Conservation (phyloP, 2,113 vertebrate species). For the Noturus placidus region DNA sequence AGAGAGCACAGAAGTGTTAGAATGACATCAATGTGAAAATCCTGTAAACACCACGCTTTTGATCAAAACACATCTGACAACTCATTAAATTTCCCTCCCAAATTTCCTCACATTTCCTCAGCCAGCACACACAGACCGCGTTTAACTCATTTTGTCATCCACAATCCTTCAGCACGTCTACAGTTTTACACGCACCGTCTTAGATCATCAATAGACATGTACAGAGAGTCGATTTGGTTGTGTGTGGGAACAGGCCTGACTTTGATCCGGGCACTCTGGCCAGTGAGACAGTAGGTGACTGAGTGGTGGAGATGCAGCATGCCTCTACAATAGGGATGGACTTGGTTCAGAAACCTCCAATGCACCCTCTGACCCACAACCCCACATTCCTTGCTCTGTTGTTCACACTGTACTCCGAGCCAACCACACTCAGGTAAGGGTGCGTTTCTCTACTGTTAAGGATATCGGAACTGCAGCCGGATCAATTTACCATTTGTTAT, state of each 20-base stretch:
- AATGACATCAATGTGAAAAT: conserved; percentile 1
- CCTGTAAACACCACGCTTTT: conserved; percentile 19
- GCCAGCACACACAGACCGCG: neutral
- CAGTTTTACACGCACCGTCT: neutral
- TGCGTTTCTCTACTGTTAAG: neutral
- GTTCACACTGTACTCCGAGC: neutral
- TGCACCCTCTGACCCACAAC: conserved; percentile 35
- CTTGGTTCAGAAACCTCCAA: conserved; percentile 82
- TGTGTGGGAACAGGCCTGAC: conserved; percentile 49
- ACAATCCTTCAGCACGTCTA: neutral
- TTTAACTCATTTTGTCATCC: neutral
- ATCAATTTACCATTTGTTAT: neutral
- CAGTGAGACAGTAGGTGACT: conserved; percentile 82
- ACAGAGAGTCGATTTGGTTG: conserved; percentile 7
- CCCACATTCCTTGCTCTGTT: neutral
- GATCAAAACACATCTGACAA: conserved; percentile 40
- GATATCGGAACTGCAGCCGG: neutral
- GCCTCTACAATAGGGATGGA: conserved; percentile 88
- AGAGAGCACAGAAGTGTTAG: neutral
- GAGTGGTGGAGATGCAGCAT: conserved; percentile 79
- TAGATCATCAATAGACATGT: neutral
- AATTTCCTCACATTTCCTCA: neutral
- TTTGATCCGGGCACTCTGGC: conserved; percentile 74
- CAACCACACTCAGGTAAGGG: conserved; percentile 43
- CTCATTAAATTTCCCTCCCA: conserved; percentile 14